phyloP scores from a whole-genome alignment of 2,888 invertebrate species.

The Polydrusus cervinus region DNA sequence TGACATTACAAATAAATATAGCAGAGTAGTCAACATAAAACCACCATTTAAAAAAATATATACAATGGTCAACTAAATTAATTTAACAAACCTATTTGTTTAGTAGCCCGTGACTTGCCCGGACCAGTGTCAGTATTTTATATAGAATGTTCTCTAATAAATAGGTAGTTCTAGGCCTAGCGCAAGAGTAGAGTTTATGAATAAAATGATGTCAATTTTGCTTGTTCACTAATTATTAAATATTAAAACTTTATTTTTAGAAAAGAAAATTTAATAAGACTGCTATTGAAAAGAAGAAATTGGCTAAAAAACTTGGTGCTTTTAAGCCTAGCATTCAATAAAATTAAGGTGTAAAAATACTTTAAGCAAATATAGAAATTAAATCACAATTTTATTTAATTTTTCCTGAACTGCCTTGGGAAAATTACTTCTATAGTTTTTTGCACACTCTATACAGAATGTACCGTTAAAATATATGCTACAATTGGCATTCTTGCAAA shows the following conservation, averaged over 20 bases:
- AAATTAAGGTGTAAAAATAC: constrained; percentile 10
- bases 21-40: too few relatives aligned
- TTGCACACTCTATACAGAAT: constrained; percentile 83
- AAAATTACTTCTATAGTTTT: constrained; percentile 75
- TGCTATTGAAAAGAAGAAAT: constrained; percentile 61
- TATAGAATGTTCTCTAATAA: too few relatives aligned
- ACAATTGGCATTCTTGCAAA: constrained; percentile 84
- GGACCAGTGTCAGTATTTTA: too few relatives aligned
- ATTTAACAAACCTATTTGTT: too few relatives aligned
- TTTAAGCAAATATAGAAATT: constrained; percentile 20
- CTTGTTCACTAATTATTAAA: too few relatives aligned
- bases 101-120: too few relatives aligned
- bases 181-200: too few relatives aligned
- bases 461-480: constrained; percentile 86
- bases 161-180: too few relatives aligned
- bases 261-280: constrained; percentile 63
- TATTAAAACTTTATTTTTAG: constrained; percentile 56
- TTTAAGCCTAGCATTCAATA: constrained; percentile 49
- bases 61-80: too few relatives aligned
- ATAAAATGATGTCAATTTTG: too few relatives aligned
- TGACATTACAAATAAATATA: too few relatives aligned
- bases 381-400: constrained; percentile 70
- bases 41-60: too few relatives aligned
- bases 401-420: constrained; percentile 81
- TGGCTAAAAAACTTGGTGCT: constrained; percentile 59